Base-by-base conservation (phyloP, 2,888 invertebrate species). In the Microplitis manilae region DNA sequence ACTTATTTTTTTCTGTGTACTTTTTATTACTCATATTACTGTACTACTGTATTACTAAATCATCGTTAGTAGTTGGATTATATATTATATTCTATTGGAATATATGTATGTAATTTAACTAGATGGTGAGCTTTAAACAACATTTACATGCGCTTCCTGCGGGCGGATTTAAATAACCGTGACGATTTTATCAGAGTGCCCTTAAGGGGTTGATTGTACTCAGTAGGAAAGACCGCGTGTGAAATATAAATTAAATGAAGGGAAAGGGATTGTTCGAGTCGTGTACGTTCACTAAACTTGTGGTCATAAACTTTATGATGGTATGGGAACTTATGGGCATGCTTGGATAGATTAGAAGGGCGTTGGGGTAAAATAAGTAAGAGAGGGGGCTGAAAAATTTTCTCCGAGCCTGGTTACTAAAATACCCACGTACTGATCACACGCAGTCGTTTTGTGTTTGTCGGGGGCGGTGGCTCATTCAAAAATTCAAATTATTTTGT, bases 131-230 rank as follows among this genome's bases (percentile, higher is more conserved):
- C 74, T 67, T 79, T 75, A 83, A 86, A 86, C 9, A 30, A 50
- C 50, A 50, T 85, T 86, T 86, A 85, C 86, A 86, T 83, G 82
- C 80, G 78, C 84, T 86, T 87, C 86, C 87, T 87, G 87, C 87
- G 85, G 84, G 86, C 80, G 82, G 77, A 72, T 75, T 75, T 85
- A 85, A 86, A 81, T 85, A 30, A 84, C 84, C 86, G 83, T 85
- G 84, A 85, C 86, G 86, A 86, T 87, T 85, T 86, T 85, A 86
- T 87, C 86, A 78, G 81, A 82, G 82, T 83, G 83, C 83, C 81
- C 82, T 74, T 41, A 76, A 74, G 75, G 79, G 79, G 77, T 76
- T 73, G 77, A 71, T 71, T 71, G 71, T 71, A 9, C 61, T 6
- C 30, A 77, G 60, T 61, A 60, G 41, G 68, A 73, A 75, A 50